Percentiles rank a stretch among this genome's conserved stretches.
phyloP scores from a whole-genome alignment of 2,797 vertebrate species.

The Perodicticus potto region DNA sequence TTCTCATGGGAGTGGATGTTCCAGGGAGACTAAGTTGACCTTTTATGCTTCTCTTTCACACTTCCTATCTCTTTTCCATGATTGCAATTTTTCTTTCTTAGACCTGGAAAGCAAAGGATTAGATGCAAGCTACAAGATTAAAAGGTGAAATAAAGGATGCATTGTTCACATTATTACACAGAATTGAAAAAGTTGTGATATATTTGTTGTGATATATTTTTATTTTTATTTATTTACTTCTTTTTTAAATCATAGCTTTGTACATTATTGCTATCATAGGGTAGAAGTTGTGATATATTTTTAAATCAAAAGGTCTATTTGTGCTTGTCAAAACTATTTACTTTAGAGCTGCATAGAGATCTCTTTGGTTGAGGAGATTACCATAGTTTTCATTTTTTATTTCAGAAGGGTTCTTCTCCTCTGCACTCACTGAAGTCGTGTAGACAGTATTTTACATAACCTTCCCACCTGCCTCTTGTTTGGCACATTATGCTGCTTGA shows the following conservation, averaged over 20 bases:
- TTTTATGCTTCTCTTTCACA: neutral
- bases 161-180: neutral
- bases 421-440: neutral
- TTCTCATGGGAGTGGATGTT: neutral
- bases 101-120: neutral
- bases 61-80: neutral
- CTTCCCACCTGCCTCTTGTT: neutral
- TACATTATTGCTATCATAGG: too few relatives aligned
- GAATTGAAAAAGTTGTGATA: neutral
- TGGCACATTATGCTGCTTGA: conserved; percentile 11
- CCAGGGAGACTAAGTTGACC: conserved; percentile 12
- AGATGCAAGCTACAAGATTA: neutral
- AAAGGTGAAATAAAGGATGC: conserved; percentile 32
- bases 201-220: neutral
- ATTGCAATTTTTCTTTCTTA: conserved; percentile 46
- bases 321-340: neutral
- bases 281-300: neutral
- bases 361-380: neutral
- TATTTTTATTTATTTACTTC: neutral
- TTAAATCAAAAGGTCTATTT: neutral
- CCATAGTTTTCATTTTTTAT: neutral
- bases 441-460: neutral
- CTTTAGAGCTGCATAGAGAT: neutral
- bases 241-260: too few relatives aligned
- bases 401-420: neutral